Evolutionary conservation across 2,113 vertebrate genomes (phyloP).

Genomic region (Pelvicachromis taeniatus): DNA sequence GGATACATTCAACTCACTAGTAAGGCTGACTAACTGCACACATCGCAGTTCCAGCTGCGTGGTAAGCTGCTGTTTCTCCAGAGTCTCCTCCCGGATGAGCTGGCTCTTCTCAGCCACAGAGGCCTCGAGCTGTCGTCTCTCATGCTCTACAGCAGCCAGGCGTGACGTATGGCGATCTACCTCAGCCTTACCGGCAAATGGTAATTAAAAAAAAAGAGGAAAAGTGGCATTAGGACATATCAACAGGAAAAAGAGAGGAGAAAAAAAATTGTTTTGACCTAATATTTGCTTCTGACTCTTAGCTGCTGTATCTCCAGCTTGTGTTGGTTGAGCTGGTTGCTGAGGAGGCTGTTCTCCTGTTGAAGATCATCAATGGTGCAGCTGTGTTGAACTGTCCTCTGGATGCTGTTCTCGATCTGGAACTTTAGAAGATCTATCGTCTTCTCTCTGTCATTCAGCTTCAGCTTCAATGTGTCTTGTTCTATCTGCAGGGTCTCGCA

Average conservation of each 20-base stretch:
- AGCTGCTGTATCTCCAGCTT: constrained; percentile 74
- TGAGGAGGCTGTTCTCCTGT: constrained; percentile 73
- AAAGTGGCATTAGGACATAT: background rate
- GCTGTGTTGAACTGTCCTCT: constrained; percentile 61
- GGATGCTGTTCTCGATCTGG: constrained; percentile 68
- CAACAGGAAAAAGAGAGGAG: background rate
- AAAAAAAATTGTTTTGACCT: background rate
- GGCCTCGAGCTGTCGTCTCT: constrained; percentile 68
- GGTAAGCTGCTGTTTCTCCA: constrained; percentile 73
- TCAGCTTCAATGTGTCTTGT: constrained; percentile 59
- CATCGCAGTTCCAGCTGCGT: constrained; percentile 64
- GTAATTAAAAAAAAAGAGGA: background rate
- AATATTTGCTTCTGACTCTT: constrained; percentile 63
- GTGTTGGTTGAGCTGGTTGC: constrained; percentile 67
- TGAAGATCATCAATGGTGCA: constrained; percentile 64
- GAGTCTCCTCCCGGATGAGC: constrained; percentile 60
- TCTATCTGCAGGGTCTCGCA: constrained; percentile 38
- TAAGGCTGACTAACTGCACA: constrained; percentile 62
- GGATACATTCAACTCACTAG: constrained; percentile 64
- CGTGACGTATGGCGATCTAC: constrained; percentile 64
- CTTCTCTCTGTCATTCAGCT: constrained; percentile 69
- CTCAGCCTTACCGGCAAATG: constrained; percentile 55
- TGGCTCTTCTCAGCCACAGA: constrained; percentile 62
- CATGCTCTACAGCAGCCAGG: constrained; percentile 67
- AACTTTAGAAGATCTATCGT: constrained; percentile 58